Conservation (phyloP, 2,113 vertebrate species). For the Anolis sagrei region DNA sequence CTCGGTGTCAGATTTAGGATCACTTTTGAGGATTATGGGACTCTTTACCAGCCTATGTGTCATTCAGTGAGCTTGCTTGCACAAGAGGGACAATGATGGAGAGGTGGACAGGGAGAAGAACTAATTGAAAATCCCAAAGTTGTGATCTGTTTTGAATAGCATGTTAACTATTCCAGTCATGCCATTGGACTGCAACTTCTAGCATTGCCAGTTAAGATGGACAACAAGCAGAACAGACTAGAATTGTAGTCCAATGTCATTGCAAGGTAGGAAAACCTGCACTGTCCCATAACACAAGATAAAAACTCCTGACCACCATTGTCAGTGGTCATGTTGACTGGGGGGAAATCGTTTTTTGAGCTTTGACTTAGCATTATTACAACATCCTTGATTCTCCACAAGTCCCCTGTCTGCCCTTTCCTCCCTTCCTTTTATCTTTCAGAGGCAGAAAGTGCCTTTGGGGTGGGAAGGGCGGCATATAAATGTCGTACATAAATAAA, state of each 20-base stretch:
- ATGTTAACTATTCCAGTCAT: neutral
- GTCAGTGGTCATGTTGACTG: too few relatives aligned
- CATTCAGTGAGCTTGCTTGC: slow-evolving; percentile 3
- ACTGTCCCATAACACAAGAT: too few relatives aligned
- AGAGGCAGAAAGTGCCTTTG: too few relatives aligned
- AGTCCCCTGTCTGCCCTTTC: too few relatives aligned
- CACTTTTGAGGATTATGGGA: slow-evolving; percentile 27
- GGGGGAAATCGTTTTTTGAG: too few relatives aligned
- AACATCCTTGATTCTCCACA: too few relatives aligned
- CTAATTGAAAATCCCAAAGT: neutral
- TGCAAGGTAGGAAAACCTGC: neutral
- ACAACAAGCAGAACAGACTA: too few relatives aligned
- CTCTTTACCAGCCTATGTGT: slow-evolving; percentile 28
- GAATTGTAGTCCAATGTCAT: too few relatives aligned
- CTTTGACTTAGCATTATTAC: neutral
- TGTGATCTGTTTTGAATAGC: neutral
- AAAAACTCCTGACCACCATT: too few relatives aligned
- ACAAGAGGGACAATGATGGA: neutral
- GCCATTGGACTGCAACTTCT: neutral
- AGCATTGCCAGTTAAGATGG: neutral
- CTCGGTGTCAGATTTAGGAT: slow-evolving; percentile 64
- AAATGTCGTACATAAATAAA: too few relatives aligned
- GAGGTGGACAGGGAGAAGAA: neutral
- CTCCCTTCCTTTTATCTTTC: too few relatives aligned
- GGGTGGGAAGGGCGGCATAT: too few relatives aligned